Percentiles rank a stretch among this genome's conserved stretches.
Evolutionary conservation across 2,113 vertebrate species (phyloP).

Genomic region (Felis chaus): DNA sequence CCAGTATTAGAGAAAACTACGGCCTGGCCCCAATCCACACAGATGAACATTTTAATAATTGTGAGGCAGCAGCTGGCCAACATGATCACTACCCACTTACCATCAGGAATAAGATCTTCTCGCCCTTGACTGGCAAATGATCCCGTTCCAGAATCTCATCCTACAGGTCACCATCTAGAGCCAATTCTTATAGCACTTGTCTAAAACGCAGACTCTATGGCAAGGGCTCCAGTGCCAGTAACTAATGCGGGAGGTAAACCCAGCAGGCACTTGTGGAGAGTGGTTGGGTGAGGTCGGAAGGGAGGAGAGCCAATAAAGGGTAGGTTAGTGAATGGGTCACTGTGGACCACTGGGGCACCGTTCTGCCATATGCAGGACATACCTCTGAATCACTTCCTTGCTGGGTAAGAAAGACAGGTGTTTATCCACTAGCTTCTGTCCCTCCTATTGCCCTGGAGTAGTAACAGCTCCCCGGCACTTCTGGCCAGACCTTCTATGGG

Average conservation of each 20-base stretch:
- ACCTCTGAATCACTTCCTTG: not conserved
- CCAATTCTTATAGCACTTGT: not conserved
- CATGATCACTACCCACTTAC: not conserved
- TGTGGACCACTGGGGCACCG: not conserved
- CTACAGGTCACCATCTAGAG: not conserved
- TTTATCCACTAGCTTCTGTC: not conserved
- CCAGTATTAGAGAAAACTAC: not conserved
- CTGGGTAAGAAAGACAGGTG: not conserved
- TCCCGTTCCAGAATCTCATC: not conserved
- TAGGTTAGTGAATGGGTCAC: not conserved
- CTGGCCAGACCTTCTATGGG: not conserved
- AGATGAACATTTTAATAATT: not conserved
- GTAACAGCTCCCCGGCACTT: no score
- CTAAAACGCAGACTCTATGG: not conserved
- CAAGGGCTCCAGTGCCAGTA: not conserved
- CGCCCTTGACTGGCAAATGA: not conserved
- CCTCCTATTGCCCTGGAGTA: not conserved
- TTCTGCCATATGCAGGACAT: not conserved
- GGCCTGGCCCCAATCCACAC: not conserved
- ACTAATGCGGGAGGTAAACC: not conserved
- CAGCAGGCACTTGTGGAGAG: not conserved
- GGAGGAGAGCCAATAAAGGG: not conserved
- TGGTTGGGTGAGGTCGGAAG: not conserved
- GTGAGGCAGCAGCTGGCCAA: not conserved
- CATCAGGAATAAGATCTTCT: not conserved